phyloP scores from a whole-genome alignment of 2,113 vertebrate genomes.

The Pteronura brasiliensis region DNA sequence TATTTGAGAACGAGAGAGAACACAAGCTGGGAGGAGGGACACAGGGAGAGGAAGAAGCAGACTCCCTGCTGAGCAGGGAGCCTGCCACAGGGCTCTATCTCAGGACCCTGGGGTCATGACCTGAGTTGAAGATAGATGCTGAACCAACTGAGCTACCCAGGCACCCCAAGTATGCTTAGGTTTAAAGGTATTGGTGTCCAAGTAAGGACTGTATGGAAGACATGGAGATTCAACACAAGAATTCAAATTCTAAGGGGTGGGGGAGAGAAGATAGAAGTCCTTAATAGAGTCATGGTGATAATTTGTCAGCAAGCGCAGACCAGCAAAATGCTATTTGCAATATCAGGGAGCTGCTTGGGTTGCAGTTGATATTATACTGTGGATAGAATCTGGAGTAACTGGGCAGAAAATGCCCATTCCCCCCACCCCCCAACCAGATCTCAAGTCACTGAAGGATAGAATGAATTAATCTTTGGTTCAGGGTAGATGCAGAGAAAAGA shows the following conservation, averaged over 20 bases:
- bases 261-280: background rate
- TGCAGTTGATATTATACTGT: background rate
- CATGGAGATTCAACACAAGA: background rate
- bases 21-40: background rate
- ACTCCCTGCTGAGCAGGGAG: background rate
- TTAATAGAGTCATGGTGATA: background rate
- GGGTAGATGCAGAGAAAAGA: background rate
- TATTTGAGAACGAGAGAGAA: background rate
- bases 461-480: slow-evolving; percentile 14
- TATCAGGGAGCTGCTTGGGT: background rate
- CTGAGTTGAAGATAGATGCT: background rate
- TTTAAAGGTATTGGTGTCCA: background rate
- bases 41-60: background rate
- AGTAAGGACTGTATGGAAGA: background rate
- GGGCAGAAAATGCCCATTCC: background rate
- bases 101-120: background rate
- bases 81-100: no score
- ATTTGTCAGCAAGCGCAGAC: background rate
- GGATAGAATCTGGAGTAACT: background rate
- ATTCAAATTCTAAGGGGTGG: background rate
- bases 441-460: background rate
- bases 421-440: background rate
- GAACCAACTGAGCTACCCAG: background rate
- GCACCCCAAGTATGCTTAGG: background rate
- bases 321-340: background rate